A percentile compares a stretch with the other conserved stretches of the same genome.
phyloP scores from a whole-genome alignment of 1,140 invertebrate species.

The Octopus sinensis region DNA sequence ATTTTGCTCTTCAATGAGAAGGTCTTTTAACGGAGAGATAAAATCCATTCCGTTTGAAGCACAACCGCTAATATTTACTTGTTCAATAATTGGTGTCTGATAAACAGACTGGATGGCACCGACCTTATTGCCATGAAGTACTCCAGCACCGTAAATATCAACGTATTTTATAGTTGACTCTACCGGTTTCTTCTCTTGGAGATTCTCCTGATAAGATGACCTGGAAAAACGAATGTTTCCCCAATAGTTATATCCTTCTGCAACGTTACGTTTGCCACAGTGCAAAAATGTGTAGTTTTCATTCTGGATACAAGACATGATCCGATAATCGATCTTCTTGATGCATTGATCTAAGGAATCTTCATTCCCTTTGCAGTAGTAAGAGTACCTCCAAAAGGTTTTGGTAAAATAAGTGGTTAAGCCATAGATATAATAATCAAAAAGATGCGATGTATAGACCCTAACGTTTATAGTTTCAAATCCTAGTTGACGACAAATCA shows the following conservation, averaged over 20 bases:
- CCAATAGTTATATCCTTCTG: conserved; percentile 79
- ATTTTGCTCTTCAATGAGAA: conserved; percentile 59
- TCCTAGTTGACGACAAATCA: conserved; percentile 91
- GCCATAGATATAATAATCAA: conserved; percentile 54
- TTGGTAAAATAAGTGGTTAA: conserved; percentile 55
- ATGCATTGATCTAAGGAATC: conserved; percentile 79
- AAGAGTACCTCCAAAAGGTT: conserved; percentile 87
- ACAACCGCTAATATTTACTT: conserved; percentile 78
- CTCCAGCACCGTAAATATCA: conserved; percentile 86
- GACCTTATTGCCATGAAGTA: conserved; percentile 87
- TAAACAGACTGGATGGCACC: conserved; percentile 84
- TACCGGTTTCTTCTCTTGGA: conserved; percentile 41
- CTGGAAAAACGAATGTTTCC: conserved; percentile 91
- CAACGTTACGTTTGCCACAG: conserved; percentile 77
- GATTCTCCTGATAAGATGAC: conserved; percentile 75
- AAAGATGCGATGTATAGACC: conserved; percentile 52
- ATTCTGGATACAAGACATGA: conserved; percentile 47
- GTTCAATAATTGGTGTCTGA: conserved; percentile 77
- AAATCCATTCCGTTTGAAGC: conserved; percentile 90
- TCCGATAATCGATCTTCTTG: conserved; percentile 64
- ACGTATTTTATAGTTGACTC: conserved; percentile 70
- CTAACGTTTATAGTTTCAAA: conserved; percentile 80
- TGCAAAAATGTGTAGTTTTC: conserved; percentile 93
- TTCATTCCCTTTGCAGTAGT: conserved; percentile 81
- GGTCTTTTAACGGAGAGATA: conserved; percentile 73